Evolutionary conservation across 2,113 vertebrate genomes (phyloP), one percentile per base, ranked within the genome.

Genomic region (Dasyornis broadbenti): DNA sequence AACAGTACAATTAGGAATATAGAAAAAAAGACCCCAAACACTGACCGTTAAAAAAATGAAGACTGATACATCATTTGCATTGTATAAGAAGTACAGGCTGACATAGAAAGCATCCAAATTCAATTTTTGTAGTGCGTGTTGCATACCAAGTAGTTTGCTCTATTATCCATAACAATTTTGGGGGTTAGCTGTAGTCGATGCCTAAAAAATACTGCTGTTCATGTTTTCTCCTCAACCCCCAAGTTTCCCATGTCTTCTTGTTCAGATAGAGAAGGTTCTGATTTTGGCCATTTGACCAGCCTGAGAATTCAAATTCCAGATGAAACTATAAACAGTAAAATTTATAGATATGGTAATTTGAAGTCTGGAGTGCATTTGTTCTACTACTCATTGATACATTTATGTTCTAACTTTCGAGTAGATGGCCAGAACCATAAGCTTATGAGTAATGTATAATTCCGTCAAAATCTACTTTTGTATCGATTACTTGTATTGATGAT

Each of bases 101-200:
- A 54, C n/a, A 24, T 1, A 69, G 44, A 65, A 35, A 26, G 18
- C 7, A 84, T 52, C 9, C 22, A 78, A 37, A 79, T 68, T 66
- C 13, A 68, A 2, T 54, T 81, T 83, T 47, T 81, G 6, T 31
- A 24, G 20, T 24, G 33, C 9, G 5, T 45, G 15, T 61, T 70
- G 28, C 23, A 20, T 39, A 37, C 4, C 18, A 30, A 23, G 24
- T 0, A 0, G 1, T 54, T 85, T 90, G 3, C 11, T 2, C 18
- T 28, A 7, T 83, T 69, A 17, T 44, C 13, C 0, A 0, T 49
- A 69, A 44, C 3, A 77, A 8, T 47, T 82, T 70, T n/a, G 3
- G 30, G 8, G 8, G 4, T 27, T 33, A 78, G 22, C 10, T 68
- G 30, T 47, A 66, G 35, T 17, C 21, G 8, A 15, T 45, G 20